Evolutionary conservation across 2,888 invertebrate genomes (phyloP).

Genomic region (Plagodis dolabraria): DNA sequence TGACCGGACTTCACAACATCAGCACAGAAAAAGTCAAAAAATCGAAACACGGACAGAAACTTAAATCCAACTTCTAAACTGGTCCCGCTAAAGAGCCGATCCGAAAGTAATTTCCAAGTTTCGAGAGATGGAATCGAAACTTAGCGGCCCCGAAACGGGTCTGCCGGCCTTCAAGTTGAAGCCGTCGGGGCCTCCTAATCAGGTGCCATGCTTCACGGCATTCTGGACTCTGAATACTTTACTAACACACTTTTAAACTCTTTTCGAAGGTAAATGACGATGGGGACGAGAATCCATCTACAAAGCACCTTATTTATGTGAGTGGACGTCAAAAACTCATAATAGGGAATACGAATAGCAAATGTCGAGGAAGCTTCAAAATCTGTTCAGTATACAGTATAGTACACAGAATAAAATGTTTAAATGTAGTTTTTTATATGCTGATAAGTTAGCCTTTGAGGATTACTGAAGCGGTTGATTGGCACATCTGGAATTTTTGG

Average conservation of each 20-base stretch:
- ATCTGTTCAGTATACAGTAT: no score
- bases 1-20: constrained; percentile 6
- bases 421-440: no score
- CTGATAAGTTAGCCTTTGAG: no score
- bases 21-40: constrained; percentile 22
- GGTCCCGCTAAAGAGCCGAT: constrained; percentile 30
- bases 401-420: no score
- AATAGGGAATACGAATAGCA: no score
- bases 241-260: constrained; percentile 4
- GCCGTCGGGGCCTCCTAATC: constrained; percentile 10
- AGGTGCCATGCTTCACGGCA: constrained; percentile 1
- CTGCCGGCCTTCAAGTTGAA: neutral
- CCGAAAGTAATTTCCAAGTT: constrained; percentile 36
- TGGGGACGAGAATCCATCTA: no score
- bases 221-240: constrained; percentile 2
- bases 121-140: constrained; percentile 17
- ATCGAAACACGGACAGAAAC: constrained; percentile 28
- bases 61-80: constrained; percentile 27
- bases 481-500: no score
- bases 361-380: no score
- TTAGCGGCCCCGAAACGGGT: constrained; percentile 2
- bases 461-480: no score
- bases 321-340: no score
- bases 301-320: no score
- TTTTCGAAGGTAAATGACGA: neutral